phyloP scores from a whole-genome alignment of 23 tunicate species.

The Pegea sp. region DNA sequence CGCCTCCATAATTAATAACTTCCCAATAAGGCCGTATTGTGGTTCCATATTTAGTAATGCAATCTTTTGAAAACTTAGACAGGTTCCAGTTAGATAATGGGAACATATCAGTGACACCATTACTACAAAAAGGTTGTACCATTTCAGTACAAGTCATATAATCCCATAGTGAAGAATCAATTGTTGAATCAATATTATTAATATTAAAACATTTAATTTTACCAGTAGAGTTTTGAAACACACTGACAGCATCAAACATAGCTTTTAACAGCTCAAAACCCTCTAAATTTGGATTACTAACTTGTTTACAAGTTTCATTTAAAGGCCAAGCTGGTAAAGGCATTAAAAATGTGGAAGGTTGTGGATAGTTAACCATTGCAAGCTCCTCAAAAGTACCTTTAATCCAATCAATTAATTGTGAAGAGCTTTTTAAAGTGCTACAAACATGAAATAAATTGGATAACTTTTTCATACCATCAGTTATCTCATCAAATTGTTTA shows the following conservation, averaged over 20 bases:
- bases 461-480: conserved; percentile 25
- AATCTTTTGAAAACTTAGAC: conserved; percentile 18
- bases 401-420: conserved; percentile 22
- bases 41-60: conserved; percentile 28
- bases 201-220: conserved; percentile 17
- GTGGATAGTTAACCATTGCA: conserved; percentile 79
- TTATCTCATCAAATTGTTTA: conserved; percentile 11
- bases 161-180: conserved; percentile 30
- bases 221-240: conserved; percentile 53
- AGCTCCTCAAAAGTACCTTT: conserved; percentile 21
- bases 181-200: conserved; percentile 3
- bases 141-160: conserved; percentile 57
- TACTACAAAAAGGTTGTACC: conserved; percentile 52
- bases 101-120: conserved; percentile 48
- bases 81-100: conserved; percentile 17
- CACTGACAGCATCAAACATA: conserved; percentile 31
- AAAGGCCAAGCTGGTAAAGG: conserved; percentile 76
- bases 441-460: conserved; percentile 10
- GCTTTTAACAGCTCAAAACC: conserved; percentile 20
- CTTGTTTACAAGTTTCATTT: conserved; percentile 24
- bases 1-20: conserved; percentile 40
- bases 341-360: conserved; percentile 54
- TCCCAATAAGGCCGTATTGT: conserved; percentile 47
- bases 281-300: conserved; percentile 15
- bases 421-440: conserved; percentile 10